Evolutionary conservation across 2,888 invertebrate species (phyloP), one percentile per base, ranked within the genome.

Genomic region (Cenopis cana): DNA sequence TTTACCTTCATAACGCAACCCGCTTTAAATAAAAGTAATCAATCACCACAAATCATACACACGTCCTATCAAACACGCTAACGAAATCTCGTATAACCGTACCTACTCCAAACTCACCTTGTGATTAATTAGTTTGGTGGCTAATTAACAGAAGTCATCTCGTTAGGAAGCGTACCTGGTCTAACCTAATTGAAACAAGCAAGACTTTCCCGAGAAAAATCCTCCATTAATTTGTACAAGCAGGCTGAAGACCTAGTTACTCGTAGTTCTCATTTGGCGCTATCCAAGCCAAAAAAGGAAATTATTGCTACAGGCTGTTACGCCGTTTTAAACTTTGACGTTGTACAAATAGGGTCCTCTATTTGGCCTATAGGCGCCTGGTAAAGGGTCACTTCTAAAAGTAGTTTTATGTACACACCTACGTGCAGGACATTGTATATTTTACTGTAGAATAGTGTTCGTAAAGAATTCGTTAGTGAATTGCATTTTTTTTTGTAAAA

Each of bases 111-210:
- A 88, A 87, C 85, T 83, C 82, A 87, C 83, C 86, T 81, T 83
- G 86, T 88, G 87, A 91, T 89, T 92, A 92, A 92, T 92, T 93
- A 91, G 87, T 85, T 83, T 85, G 83, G 84, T 84, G 85, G 86
- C 90, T 92, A 91, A 93, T 93, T 92, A 91, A 88, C 84, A 84
- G 82, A 88, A 89, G 87, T 89, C 89, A 85, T 87, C 89, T 91
- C 90, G 90, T 91, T 92, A 91, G 88, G 83, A 86, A 87, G 87
- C 86, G 86, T 88, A n/a, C n/a, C n/a, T n/a, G n/a, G n/a, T n/a
- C n/a, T n/a, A n/a, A n/a, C n/a, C n/a, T n/a, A 89, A 91, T 90
- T 90, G 89, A 87, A 89, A 86, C 86, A 85, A 85, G 85, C 85
- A 82, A 83, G 85, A 87, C 84, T 86, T 87, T 90, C 86, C 85